Evolutionary conservation across 2,797 vertebrate species (phyloP), one percentile per base, ranked within the genome.

Genomic region (Arnoldichthys spilopterus): DNA sequence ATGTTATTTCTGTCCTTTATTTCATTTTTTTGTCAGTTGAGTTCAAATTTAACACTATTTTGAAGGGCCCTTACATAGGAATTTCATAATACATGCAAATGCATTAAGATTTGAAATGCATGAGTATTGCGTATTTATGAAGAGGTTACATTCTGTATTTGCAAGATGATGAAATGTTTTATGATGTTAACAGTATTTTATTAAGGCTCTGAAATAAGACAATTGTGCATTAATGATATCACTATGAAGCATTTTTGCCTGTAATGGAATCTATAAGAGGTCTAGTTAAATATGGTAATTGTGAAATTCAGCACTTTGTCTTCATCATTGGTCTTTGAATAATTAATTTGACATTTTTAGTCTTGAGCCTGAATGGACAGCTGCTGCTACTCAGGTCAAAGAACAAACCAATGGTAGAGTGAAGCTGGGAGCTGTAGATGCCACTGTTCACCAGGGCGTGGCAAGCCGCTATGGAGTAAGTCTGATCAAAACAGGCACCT

Each of bases 301-400:
- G n/a, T n/a, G n/a, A n/a, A n/a, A n/a, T n/a, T n/a, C n/a, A n/a
- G n/a, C n/a, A 4, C 4, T 20, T 28, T 32, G n/a, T 40, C 9
- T 34, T 61, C 64, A 45, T 49, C 43, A 34, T 43, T 2, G 47
- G 30, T 63, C 32, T 59, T 40, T 54, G 49, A 34, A 58, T 45
- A 9, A 66, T 13, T 15, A 3, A 51, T 40, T 15, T 37, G 8
- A 66, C 64, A 3, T 74, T 83, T 80, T 32, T 6, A 83, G 78
- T 64, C 87, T 98, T 80, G 97, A 98, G 90, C 97, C 98, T 0
- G 97, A 99, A 86, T 99, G 98, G 98, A 93, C 96, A 6, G 95
- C 97, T 28, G 97, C 98, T 15, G 97, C 98, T 68, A 70, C 95
- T 1, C 95, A 96, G 70, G 92, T 98, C 32, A 97, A 96, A 82